Conservation (phyloP, 1,140 invertebrate species). For the Oreohelix idahoensis region DNA sequence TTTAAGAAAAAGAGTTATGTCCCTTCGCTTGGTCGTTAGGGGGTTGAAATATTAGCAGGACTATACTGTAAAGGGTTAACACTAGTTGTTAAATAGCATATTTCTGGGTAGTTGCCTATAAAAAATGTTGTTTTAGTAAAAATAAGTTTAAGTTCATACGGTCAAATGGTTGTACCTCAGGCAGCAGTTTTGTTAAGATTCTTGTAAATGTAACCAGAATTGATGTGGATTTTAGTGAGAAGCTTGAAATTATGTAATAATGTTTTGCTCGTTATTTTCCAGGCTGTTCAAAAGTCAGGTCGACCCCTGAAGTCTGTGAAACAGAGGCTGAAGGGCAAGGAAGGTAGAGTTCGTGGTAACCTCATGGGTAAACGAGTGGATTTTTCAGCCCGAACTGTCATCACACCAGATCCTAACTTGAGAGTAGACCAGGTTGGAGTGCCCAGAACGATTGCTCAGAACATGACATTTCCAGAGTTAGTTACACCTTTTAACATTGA, state of each 20-base stretch:
- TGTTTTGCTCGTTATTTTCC: not conserved
- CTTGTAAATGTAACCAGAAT: too few species aligned
- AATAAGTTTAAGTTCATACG: too few species aligned
- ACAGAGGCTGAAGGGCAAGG: conserved; percentile 85
- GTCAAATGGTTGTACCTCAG: too few species aligned
- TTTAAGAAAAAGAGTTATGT: too few species aligned
- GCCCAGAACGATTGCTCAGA: conserved; percentile 97
- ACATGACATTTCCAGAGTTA: conserved; percentile 98
- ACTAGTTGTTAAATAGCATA: too few species aligned
- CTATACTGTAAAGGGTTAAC: too few species aligned
- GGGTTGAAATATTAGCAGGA: too few species aligned
- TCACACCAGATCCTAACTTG: conserved; percentile 99
- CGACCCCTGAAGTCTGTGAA: conserved; percentile 98
- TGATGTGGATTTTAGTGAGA: not conserved
- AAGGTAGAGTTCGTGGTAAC: conserved; percentile 98
- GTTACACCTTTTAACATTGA: conserved; percentile 99
- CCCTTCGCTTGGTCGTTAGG: too few species aligned
- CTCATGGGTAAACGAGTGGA: conserved; percentile 99
- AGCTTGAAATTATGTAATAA: too few species aligned
- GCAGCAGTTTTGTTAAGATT: too few species aligned
- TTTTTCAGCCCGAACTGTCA: conserved; percentile 99
- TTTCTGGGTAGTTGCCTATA: too few species aligned
- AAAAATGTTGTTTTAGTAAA: too few species aligned
- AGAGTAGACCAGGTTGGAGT: conserved; percentile 98
- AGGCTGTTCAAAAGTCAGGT: conserved; percentile 98